phyloP scores from a whole-genome alignment of 2,113 vertebrate species.

The Phrynosoma blainvillii region DNA sequence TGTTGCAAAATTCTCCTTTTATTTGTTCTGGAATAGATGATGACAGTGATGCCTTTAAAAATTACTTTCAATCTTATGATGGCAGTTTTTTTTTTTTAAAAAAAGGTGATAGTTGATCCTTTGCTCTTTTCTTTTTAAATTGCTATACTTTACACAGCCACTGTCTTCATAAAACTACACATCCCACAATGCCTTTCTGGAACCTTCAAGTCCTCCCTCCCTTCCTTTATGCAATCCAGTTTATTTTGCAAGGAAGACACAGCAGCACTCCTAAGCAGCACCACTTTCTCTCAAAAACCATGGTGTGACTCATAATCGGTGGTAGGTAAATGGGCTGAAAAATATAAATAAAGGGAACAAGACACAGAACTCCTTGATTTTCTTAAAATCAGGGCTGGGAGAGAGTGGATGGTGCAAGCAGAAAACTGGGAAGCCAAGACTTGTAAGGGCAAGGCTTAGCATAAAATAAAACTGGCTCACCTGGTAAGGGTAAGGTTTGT shows the following conservation, averaged over 20 bases:
- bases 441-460: no score
- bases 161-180: not conserved
- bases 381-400: not conserved
- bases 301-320: slow-evolving; percentile 24
- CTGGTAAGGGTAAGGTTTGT: no score
- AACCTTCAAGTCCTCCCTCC: not conserved
- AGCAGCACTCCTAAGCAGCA: not conserved
- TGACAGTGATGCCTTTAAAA: not conserved
- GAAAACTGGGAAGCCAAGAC: not conserved
- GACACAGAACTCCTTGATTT: no score
- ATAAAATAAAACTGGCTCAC: not conserved
- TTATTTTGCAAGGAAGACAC: not conserved
- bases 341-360: not conserved
- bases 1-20: no score
- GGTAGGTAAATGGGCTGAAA: not conserved
- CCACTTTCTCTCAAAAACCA: not conserved
- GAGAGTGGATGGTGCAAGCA: not conserved
- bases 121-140: no score
- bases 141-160: not conserved
- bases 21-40: not conserved
- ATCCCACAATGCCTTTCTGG: slow-evolving; percentile 21
- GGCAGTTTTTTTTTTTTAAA: not conserved
- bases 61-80: not conserved
- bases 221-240: no score
- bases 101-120: not conserved